Evolutionary conservation across 2,888 invertebrate genomes (phyloP).

Genomic region (Lochmaea crataegi): DNA sequence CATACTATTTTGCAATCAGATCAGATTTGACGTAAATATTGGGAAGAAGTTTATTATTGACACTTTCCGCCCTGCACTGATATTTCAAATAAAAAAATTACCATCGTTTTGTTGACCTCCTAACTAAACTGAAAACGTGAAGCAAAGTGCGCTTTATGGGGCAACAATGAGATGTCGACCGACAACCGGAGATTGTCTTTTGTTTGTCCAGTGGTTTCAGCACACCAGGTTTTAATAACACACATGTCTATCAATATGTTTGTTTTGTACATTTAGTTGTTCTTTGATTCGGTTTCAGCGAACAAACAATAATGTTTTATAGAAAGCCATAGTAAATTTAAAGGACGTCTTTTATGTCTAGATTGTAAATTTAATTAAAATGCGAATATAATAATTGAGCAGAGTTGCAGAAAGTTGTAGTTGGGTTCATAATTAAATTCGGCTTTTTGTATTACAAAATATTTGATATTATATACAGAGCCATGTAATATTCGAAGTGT

Average conservation of each 20-base stretch:
- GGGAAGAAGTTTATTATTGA: too few species aligned
- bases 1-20: too few species aligned
- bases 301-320: conserved; percentile 35
- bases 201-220: conserved; percentile 59
- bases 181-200: conserved; percentile 63
- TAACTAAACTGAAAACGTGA: conserved; percentile 31
- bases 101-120: conserved; percentile 2
- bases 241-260: conserved; percentile 54
- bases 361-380: conserved; percentile 17
- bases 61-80: not conserved
- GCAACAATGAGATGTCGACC: conserved; percentile 44
- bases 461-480: too few species aligned
- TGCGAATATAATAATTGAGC: not conserved
- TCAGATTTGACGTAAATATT: too few species aligned
- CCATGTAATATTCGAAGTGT: too few species aligned
- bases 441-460: not conserved
- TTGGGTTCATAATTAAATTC: not conserved
- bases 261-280: conserved; percentile 54
- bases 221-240: conserved; percentile 55
- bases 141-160: conserved; percentile 43
- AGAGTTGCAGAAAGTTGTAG: not conserved
- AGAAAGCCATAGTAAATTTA: not conserved
- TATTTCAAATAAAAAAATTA: conserved; percentile 7
- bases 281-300: conserved; percentile 40
- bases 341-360: conserved; percentile 2